Evolutionary conservation across 2,797 vertebrate species (phyloP).

Genomic region (Bucorvus abyssinicus): DNA sequence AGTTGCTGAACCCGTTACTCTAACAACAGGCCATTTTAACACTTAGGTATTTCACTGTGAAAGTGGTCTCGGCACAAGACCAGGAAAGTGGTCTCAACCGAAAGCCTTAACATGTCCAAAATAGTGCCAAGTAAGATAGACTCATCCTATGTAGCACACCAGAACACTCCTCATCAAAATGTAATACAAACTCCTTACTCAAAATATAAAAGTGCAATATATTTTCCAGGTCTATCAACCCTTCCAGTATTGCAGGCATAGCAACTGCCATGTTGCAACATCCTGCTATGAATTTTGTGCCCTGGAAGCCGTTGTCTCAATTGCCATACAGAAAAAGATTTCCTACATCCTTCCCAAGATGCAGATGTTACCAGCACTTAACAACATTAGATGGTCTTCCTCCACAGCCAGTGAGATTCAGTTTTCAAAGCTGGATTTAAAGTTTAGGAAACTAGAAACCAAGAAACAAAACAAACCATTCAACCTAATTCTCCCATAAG

Average conservation of each 20-base stretch:
- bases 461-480: neutral
- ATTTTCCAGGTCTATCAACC: neutral
- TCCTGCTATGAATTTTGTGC: too few relatives aligned
- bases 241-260: neutral
- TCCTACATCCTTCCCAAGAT: neutral
- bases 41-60: neutral
- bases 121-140: rapidly evolving
- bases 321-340: neutral
- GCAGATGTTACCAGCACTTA: neutral
- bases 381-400: neutral
- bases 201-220: neutral
- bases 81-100: neutral
- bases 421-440: neutral
- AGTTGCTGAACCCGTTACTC: neutral
- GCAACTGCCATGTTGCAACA: neutral
- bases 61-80: neutral
- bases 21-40: neutral
- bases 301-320: too few relatives aligned
- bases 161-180: neutral
- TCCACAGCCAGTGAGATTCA: neutral
- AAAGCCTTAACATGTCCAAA: neutral
- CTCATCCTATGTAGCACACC: neutral
- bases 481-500: neutral
- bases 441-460: neutral
- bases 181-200: neutral